These are phyloP conservation scores for Drosophila lacicola DNA, from an alignment of 2,888 invertebrate genomes.

Conservation along the genomic window DNA sequence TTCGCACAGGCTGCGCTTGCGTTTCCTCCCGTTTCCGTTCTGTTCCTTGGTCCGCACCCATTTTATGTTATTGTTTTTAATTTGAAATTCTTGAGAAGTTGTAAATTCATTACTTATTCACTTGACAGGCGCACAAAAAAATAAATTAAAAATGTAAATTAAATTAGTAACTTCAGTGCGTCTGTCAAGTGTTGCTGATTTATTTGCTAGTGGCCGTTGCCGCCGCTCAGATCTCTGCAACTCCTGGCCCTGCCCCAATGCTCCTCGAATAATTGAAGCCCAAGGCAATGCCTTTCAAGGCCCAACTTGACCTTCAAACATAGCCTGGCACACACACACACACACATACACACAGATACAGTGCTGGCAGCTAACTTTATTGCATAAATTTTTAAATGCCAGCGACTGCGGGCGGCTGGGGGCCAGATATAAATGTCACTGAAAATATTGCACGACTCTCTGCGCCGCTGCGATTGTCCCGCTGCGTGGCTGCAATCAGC, in stretches of 20 bases:
- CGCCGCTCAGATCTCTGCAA: slow-evolving; percentile 9
- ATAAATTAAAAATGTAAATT: slow-evolving; percentile 83
- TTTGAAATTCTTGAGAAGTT: slow-evolving; percentile 82
- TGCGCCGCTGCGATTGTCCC: slow-evolving; percentile 45
- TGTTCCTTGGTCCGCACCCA: slow-evolving; percentile 40
- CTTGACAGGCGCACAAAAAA: slow-evolving; percentile 78
- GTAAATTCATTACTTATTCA: slow-evolving; percentile 83
- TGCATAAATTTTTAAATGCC: slow-evolving; percentile 80
- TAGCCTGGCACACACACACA: slow-evolving; percentile 32
- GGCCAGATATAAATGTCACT: slow-evolving; percentile 77
- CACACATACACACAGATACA: slow-evolving; percentile 20
- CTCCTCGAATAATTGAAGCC: slow-evolving; percentile 51
- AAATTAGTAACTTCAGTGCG: slow-evolving; percentile 81
- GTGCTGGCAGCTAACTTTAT: slow-evolving; percentile 61
- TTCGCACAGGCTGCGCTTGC: slow-evolving; percentile 68
- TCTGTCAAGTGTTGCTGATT: slow-evolving; percentile 80
- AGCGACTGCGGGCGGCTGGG: slow-evolving; percentile 6
- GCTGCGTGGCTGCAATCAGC: slow-evolving; percentile 70
- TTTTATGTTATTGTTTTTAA: slow-evolving; percentile 82
- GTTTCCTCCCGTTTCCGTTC: slow-evolving; percentile 14
- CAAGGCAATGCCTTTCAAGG: slow-evolving; percentile 35
- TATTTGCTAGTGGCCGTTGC: slow-evolving; percentile 69
- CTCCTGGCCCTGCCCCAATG: slow-evolving; percentile 12
- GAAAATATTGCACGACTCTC: slow-evolving; percentile 68
- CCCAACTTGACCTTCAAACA: slow-evolving; percentile 72